A percentile compares a stretch with the other conserved stretches of the same genome.
These are phyloP conservation scores for Sesia apiformis DNA, from an alignment of 2,888 invertebrate species.

Conservation along the genomic window DNA sequence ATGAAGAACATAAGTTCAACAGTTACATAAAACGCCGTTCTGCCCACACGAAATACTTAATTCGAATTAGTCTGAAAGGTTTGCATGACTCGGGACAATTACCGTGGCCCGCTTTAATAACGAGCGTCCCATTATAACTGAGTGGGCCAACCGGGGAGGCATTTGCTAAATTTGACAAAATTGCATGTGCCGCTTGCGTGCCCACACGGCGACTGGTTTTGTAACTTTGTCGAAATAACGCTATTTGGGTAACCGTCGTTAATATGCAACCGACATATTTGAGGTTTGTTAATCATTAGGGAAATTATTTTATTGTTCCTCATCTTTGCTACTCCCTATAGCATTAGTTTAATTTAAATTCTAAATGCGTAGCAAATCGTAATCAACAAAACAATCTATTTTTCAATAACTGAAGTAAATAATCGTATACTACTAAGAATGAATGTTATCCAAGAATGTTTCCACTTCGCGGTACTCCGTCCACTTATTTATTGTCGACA, in stretches of 20 bases:
- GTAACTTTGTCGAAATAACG: constrained; percentile 5
- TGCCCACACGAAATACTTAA: background rate
- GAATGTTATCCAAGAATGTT: too few relatives aligned
- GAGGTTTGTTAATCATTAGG: too few relatives aligned
- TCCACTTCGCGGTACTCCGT: too few relatives aligned
- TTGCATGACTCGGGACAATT: constrained; percentile 27
- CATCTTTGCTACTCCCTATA: too few relatives aligned
- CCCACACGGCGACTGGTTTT: background rate
- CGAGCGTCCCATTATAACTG: constrained; percentile 16
- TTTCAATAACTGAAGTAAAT: too few relatives aligned
- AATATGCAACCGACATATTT: background rate
- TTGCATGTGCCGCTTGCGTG: constrained; percentile 16
- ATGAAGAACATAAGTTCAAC: background rate
- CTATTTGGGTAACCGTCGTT: background rate
- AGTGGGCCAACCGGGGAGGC: constrained; percentile 12
- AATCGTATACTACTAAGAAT: too few relatives aligned
- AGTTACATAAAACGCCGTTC: constrained; percentile 3
- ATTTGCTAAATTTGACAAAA: constrained; percentile 28
- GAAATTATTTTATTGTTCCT: too few relatives aligned
- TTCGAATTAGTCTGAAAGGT: background rate
- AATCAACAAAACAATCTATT: too few relatives aligned
- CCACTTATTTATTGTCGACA: too few relatives aligned
- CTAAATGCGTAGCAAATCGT: too few relatives aligned
- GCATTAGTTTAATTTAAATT: too few relatives aligned
- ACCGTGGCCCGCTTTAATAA: constrained; percentile 23